A percentile compares a stretch with the other conserved stretches of the same genome.
phyloP scores from a whole-genome alignment of 1,140 invertebrate species.

The Papilio glaucus region DNA sequence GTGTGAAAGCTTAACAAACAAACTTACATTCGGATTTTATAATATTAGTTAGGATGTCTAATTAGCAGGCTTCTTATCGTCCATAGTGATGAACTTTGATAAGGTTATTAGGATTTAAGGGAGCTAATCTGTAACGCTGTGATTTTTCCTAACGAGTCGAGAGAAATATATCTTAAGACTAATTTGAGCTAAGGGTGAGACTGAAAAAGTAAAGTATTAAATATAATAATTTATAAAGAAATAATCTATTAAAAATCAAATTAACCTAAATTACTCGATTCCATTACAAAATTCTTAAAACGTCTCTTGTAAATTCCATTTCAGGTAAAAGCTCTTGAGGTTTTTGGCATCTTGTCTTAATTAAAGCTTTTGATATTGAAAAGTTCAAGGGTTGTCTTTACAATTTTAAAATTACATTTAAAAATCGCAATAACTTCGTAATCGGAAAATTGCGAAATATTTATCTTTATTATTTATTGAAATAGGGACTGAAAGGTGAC shows the following conservation, averaged over 20 bases:
- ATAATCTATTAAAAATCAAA: neutral
- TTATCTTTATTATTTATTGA: too few species aligned
- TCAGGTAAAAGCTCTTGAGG: conserved; percentile 8
- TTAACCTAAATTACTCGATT: conserved; percentile 10
- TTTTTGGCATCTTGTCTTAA: conserved; percentile 17
- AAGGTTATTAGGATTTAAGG: too few species aligned
- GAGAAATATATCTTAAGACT: too few species aligned
- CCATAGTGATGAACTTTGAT: too few species aligned
- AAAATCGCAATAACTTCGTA: neutral
- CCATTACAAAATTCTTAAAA: neutral
- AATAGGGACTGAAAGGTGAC: too few species aligned
- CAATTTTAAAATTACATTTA: neutral
- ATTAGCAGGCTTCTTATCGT: too few species aligned
- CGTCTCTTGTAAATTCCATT: neutral
- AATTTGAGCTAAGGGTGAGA: conserved; percentile 5
- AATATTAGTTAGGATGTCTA: too few species aligned
- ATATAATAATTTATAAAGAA: neutral
- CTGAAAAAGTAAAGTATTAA: neutral
- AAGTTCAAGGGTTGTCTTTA: conserved; percentile 15
- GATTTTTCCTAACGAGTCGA: too few species aligned
- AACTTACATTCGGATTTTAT: too few species aligned
- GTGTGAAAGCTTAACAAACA: too few species aligned
- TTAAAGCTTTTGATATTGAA: conserved; percentile 21
- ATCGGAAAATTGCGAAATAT: neutral
- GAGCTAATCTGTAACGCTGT: too few species aligned